phyloP scores from a whole-genome alignment of 2,113 vertebrate species.

The Burhinus bistriatus region DNA sequence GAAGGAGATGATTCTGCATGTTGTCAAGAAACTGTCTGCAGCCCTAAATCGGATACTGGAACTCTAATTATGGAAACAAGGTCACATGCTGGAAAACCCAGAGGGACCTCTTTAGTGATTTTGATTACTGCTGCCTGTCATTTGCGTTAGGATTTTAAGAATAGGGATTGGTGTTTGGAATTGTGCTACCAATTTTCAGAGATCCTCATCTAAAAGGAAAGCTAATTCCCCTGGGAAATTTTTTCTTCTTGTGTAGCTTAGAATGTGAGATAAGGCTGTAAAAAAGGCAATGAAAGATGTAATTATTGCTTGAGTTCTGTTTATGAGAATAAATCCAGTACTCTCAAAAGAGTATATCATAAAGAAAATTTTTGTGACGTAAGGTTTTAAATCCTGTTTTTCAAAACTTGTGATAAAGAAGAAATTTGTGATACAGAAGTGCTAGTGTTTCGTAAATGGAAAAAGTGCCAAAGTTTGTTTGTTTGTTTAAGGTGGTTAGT shows the following conservation, averaged over 20 bases:
- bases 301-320: not conserved
- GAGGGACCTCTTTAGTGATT: slow-evolving; percentile 32
- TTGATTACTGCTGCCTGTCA: slow-evolving; percentile 36
- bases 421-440: not conserved
- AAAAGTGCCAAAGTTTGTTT: not conserved
- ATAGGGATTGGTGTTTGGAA: not conserved
- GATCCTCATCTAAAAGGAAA: slow-evolving; percentile 3
- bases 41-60: not conserved
- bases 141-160: slow-evolving; percentile 24
- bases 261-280: slow-evolving; percentile 13
- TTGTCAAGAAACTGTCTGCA: slow-evolving; percentile 22
- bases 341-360: not conserved
- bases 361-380: not conserved
- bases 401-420: not conserved
- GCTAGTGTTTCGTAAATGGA: accelerated
- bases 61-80: slow-evolving; percentile 35
- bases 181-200: slow-evolving; percentile 38
- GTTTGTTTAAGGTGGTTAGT: not conserved
- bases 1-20: not conserved
- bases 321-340: not conserved
- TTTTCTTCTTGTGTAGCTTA: slow-evolving; percentile 28
- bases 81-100: not conserved
- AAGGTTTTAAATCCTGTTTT: not conserved
- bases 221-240: not conserved
- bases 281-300: not conserved